A percentile compares a stretch with the other conserved stretches of the same genome.
These are phyloP conservation scores for Pterois miles DNA, from an alignment of 2,797 vertebrate genomes.

Conservation along the genomic window DNA sequence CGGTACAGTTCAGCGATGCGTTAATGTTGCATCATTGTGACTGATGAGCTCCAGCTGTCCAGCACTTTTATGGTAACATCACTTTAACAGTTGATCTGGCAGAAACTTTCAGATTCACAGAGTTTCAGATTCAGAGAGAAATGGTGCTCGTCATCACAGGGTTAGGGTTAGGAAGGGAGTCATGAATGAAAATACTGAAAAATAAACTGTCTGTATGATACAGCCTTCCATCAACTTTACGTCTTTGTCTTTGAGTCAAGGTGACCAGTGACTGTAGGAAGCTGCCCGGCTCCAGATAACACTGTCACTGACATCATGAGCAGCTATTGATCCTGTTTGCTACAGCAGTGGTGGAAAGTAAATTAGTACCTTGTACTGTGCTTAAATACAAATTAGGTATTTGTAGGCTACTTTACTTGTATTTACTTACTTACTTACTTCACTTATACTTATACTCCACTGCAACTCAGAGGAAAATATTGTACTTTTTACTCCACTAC, in stretches of 20 bases:
- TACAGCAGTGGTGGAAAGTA: not conserved
- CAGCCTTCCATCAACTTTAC: not conserved
- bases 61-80: constrained; percentile 36
- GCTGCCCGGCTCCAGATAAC: constrained; percentile 36
- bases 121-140: not conserved
- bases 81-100: constrained; percentile 4
- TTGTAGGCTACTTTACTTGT: not conserved
- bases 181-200: not conserved
- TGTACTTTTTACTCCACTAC: not conserved
- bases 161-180: no score
- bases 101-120: not conserved
- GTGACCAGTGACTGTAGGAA: constrained; percentile 21
- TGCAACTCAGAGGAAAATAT: not conserved
- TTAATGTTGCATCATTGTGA: constrained; percentile 53
- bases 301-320: constrained; percentile 44
- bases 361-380: not conserved
- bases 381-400: not conserved
- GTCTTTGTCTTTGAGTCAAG: no score
- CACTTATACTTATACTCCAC: not conserved
- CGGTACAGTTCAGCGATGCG: constrained; percentile 19
- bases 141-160: not conserved
- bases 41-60: constrained; percentile 59
- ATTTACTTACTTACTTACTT: not conserved
- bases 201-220: not conserved
- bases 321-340: constrained; percentile 46